Percentiles rank a stretch among this genome's conserved stretches.
Evolutionary conservation across 2,113 vertebrate genomes (phyloP).

Genomic region (Pelmatolapia mariae): DNA sequence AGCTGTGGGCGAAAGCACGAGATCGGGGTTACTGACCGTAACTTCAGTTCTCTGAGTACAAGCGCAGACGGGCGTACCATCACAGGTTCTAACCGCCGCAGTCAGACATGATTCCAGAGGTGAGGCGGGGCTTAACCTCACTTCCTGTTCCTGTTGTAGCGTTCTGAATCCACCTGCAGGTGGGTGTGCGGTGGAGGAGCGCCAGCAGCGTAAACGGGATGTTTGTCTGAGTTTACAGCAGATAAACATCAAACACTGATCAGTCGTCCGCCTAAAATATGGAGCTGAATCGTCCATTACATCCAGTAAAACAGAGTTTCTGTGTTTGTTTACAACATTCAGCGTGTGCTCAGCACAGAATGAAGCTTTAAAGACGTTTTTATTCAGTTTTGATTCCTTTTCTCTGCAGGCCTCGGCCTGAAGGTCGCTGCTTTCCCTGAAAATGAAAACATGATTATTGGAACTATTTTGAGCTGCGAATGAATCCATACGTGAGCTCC

Average conservation of each 20-base stretch:
- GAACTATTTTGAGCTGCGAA: not conserved
- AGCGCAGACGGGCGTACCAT: not conserved
- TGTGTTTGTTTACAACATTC: not conserved
- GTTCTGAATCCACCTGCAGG: not conserved
- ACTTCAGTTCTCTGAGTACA: not conserved
- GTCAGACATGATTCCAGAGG: not conserved
- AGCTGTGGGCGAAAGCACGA: not conserved
- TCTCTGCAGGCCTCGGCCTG: not conserved
- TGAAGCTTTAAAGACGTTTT: not conserved
- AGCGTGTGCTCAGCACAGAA: not conserved
- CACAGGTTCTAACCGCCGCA: not conserved
- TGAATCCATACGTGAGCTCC: not conserved
- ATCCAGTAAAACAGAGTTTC: not conserved
- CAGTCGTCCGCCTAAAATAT: not conserved
- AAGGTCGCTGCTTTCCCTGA: not conserved
- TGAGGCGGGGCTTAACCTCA: not conserved
- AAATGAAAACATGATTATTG: too few species aligned
- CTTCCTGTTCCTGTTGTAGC: not conserved
- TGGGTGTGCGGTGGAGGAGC: not conserved
- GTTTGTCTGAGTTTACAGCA: not conserved
- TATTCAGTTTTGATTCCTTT: not conserved
- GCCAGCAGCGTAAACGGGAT: not conserved
- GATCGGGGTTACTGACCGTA: not conserved
- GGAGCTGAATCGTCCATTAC: accelerated
- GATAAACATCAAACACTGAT: not conserved